These are phyloP conservation scores for Xiphorhynchus elegans DNA, from an alignment of 2,113 vertebrate genomes.

Conservation along the genomic window DNA sequence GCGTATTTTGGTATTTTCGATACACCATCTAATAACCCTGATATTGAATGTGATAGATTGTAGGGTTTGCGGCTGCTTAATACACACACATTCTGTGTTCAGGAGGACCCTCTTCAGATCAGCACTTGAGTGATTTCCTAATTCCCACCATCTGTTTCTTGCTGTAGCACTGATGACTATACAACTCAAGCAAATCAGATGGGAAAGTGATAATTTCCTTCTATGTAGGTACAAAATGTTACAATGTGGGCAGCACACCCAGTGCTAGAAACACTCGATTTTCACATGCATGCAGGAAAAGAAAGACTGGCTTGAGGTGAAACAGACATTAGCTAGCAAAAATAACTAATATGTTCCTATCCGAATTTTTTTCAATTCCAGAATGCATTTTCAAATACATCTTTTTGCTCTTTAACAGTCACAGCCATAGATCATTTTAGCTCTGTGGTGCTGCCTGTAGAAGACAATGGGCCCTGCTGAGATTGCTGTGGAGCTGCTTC, in stretches of 20 bases:
- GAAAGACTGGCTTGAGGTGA: not conserved
- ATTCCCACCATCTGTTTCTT: conserved; percentile 13
- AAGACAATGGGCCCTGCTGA: not conserved
- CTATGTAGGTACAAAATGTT: conserved; percentile 8
- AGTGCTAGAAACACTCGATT: not conserved
- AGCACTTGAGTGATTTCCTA: not conserved
- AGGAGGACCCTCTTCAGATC: not conserved
- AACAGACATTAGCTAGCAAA: not conserved
- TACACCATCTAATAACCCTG: conserved; percentile 55
- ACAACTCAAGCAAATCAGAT: not conserved
- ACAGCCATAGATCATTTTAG: not conserved
- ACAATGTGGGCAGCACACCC: not conserved
- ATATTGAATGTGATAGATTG: conserved; percentile 81
- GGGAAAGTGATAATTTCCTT: not conserved
- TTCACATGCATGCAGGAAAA: not conserved
- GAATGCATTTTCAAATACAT: not conserved
- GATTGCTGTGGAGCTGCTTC: not conserved
- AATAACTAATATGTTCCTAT: not conserved
- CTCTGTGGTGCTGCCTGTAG: not conserved
- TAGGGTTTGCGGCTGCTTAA: conserved; percentile 10
- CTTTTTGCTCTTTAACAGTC: not conserved
- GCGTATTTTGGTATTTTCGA: conserved; percentile 64
- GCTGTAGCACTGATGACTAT: not conserved
- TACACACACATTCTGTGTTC: not conserved
- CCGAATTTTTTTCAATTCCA: not conserved